A percentile compares a stretch with the other conserved stretches of the same genome.
Evolutionary conservation across 2,888 invertebrate genomes (phyloP).

Genomic region (Drosophila limbata): DNA sequence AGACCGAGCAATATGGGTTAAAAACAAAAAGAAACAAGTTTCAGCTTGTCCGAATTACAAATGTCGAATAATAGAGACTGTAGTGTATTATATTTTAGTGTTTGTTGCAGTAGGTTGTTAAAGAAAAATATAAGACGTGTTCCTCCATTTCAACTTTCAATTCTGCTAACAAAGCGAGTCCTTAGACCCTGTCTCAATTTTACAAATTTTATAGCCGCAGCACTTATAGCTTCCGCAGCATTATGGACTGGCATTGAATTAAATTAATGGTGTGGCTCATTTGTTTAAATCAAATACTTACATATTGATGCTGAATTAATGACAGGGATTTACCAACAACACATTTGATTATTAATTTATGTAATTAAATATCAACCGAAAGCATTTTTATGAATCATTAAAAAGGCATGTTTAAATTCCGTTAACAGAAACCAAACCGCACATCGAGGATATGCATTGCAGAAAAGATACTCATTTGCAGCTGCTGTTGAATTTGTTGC

Average conservation of each 20-base stretch:
- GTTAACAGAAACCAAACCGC: slow-evolving; percentile 2
- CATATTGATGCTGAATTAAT: slow-evolving; percentile 13
- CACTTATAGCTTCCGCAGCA: too few relatives aligned
- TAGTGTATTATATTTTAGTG: too few relatives aligned
- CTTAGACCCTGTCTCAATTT: too few relatives aligned
- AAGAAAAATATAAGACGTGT: too few relatives aligned
- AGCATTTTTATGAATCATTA: slow-evolving; percentile 19
- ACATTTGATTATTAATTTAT: slow-evolving; percentile 19
- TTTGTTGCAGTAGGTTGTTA: too few relatives aligned
- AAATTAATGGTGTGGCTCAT: slow-evolving; percentile 32
- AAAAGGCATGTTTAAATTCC: slow-evolving; percentile 9
- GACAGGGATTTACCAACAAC: background rate
- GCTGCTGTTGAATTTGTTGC: background rate
- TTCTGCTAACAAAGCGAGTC: too few relatives aligned
- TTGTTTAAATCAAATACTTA: slow-evolving; percentile 33
- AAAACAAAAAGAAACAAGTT: too few relatives aligned
- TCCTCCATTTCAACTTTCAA: too few relatives aligned
- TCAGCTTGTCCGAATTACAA: too few relatives aligned
- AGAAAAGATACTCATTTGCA: background rate
- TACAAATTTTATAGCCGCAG: too few relatives aligned
- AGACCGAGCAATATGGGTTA: too few relatives aligned
- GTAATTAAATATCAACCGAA: slow-evolving; percentile 16
- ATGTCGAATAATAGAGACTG: too few relatives aligned
- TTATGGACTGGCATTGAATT: slow-evolving; percentile 15
- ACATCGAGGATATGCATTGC: background rate